phyloP scores from a whole-genome alignment of 2,888 invertebrate species.

The Leptinotarsa tumamoca region DNA sequence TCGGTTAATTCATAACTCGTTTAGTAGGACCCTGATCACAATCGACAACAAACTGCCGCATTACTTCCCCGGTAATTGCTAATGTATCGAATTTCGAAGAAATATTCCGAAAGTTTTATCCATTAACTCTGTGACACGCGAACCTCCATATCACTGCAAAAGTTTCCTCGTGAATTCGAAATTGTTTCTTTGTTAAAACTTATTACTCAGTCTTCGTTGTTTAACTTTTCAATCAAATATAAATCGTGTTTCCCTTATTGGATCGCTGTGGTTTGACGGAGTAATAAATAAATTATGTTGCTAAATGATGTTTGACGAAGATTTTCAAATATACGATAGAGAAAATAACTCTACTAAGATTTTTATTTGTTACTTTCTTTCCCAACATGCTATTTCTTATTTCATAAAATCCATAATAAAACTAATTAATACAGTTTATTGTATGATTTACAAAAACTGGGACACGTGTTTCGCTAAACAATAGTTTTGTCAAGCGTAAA shows the following conservation, averaged over 20 bases:
- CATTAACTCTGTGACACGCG: neutral
- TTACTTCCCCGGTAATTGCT: slow-evolving; percentile 3
- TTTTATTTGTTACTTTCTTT: too few relatives aligned
- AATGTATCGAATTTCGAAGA: neutral
- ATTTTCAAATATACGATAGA: too few relatives aligned
- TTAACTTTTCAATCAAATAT: slow-evolving; percentile 5
- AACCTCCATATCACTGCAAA: slow-evolving; percentile 3
- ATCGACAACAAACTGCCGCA: slow-evolving; percentile 1
- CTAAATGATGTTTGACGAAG: too few relatives aligned
- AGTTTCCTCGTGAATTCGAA: slow-evolving; percentile 1
- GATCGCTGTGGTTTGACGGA: neutral
- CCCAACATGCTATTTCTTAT: too few relatives aligned
- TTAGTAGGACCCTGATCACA: neutral
- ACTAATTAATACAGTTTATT: too few relatives aligned
- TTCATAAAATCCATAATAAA: too few relatives aligned
- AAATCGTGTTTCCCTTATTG: neutral
- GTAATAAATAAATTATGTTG: too few relatives aligned
- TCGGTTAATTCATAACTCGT: neutral
- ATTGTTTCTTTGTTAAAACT: slow-evolving; percentile 1
- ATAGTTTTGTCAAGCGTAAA: too few relatives aligned
- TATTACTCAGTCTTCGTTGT: neutral
- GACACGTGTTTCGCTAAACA: too few relatives aligned
- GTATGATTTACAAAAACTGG: too few relatives aligned
- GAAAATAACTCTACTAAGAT: too few relatives aligned
- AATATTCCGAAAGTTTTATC: slow-evolving; percentile 1